A percentile compares a stretch with the other conserved stretches of the same genome.
Evolutionary conservation across 37 sponge, comb jelly and placozoan species (phyloP).

Genomic region (Crambe crambe): DNA sequence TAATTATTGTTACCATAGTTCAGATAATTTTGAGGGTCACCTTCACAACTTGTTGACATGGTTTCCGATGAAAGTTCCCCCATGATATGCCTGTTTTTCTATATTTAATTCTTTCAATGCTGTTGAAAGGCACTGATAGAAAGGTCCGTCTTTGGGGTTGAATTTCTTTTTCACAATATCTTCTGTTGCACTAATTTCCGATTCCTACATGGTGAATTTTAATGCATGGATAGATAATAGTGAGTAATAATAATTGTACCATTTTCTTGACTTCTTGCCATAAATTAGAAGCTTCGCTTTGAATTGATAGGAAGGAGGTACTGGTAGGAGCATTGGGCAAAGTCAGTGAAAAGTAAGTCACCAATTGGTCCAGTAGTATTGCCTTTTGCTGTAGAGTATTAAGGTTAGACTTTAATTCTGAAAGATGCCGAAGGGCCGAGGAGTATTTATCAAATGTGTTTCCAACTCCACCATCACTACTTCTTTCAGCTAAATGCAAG

Average conservation of each 20-base stretch:
- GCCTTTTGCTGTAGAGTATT: not conserved
- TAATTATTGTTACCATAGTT: not conserved
- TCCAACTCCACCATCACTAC: constrained; percentile 4
- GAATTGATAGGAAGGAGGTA: not conserved
- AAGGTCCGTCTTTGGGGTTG: constrained; percentile 19
- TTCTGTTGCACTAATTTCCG: not conserved
- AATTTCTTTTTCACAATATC: not conserved
- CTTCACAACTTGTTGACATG: constrained; percentile 54
- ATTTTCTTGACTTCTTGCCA: no score
- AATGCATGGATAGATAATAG: not conserved
- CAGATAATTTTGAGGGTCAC: not conserved
- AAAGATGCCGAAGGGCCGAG: not conserved
- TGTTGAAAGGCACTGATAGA: constrained; percentile 7
- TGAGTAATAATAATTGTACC: not conserved
- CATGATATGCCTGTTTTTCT: constrained; percentile 30
- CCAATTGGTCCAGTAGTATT: not conserved
- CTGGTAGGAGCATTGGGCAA: not conserved
- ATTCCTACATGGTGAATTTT: not conserved
- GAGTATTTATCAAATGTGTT: not conserved
- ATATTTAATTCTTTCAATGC: constrained; percentile 18
- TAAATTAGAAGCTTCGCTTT: not conserved
- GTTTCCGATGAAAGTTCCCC: constrained; percentile 49
- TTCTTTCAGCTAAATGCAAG: constrained; percentile 16
- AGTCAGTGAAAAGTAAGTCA: not conserved
- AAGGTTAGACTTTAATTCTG: not conserved